Conservation (phyloP, 1,140 invertebrate genomes). For the Ditylenchus dipsaci region DNA sequence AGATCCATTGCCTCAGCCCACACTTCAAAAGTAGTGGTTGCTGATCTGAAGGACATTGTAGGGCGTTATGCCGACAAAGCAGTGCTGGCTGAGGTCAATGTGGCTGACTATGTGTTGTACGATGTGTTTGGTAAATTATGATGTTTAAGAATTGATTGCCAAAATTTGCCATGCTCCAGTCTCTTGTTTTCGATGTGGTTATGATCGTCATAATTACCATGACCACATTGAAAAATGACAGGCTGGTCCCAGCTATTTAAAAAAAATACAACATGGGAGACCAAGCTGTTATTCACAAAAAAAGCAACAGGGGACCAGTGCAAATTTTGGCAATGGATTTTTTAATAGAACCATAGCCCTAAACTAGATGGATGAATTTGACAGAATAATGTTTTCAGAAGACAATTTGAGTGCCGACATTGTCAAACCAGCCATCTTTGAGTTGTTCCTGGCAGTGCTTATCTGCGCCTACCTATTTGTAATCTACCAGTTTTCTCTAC, state of each 20-base stretch:
- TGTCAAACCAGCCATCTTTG: slow-evolving; percentile 94
- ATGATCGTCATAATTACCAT: no score
- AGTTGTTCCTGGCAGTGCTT: slow-evolving; percentile 80
- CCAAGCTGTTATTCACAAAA: no score
- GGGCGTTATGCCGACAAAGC: slow-evolving; percentile 26
- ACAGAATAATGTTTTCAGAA: slow-evolving; percentile 31
- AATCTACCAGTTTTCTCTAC: slow-evolving; percentile 65
- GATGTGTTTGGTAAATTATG: slow-evolving; percentile 30
- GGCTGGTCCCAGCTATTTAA: no score
- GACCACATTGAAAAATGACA: no score
- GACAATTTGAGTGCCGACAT: slow-evolving; percentile 62
- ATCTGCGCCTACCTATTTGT: slow-evolving; percentile 76
- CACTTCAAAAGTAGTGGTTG: slow-evolving; percentile 13
- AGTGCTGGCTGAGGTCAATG: slow-evolving; percentile 19
- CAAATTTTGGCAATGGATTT: no score
- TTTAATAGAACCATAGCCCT: no score
- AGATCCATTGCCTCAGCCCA: slow-evolving; percentile 26
- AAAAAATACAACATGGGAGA: no score
- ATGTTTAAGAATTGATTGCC: no score
- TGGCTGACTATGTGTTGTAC: slow-evolving; percentile 33
- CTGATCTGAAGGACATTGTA: slow-evolving; percentile 30
- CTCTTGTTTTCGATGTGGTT: no score
- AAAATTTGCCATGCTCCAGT: not conserved
- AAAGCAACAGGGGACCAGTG: no score
- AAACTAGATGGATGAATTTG: no score